Conservation (phyloP, 1,140 invertebrate species). For the Phthorimaea operculella region DNA sequence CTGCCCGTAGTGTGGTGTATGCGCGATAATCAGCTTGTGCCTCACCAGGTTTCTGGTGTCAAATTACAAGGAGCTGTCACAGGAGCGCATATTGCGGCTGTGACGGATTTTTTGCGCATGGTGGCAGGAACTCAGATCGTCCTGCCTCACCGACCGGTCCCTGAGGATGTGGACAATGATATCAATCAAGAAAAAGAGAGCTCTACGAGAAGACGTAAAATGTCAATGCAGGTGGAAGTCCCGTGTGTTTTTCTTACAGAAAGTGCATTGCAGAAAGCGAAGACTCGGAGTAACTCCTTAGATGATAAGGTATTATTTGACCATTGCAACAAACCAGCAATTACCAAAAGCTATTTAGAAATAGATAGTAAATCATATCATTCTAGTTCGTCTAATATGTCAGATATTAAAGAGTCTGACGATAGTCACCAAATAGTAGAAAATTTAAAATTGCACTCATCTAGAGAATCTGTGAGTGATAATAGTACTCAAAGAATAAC, state of each 20-base stretch:
- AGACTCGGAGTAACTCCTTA: slow-evolving; percentile 54
- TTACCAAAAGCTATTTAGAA: slow-evolving; percentile 33
- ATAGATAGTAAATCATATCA: slow-evolving; percentile 28
- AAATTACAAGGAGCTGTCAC: slow-evolving; percentile 71
- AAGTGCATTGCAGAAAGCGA: slow-evolving; percentile 54
- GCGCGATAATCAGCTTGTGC: slow-evolving; percentile 72
- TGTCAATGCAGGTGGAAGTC: slow-evolving; percentile 65
- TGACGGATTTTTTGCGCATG: slow-evolving; percentile 71
- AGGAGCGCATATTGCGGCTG: slow-evolving; percentile 71
- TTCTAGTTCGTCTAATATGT: slow-evolving; percentile 28
- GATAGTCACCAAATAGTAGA: slow-evolving; percentile 26
- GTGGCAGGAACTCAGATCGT: slow-evolving; percentile 70
- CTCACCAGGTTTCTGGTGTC: slow-evolving; percentile 72
- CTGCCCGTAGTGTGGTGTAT: slow-evolving; percentile 73
- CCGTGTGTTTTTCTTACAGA: slow-evolving; percentile 66
- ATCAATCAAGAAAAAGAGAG: slow-evolving; percentile 57
- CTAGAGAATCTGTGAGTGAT: slow-evolving; percentile 22
- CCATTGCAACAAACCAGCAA: slow-evolving; percentile 29
- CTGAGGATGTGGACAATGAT: slow-evolving; percentile 52
- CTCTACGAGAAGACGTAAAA: slow-evolving; percentile 52
- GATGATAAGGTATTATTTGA: slow-evolving; percentile 54
- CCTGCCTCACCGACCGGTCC: slow-evolving; percentile 61
- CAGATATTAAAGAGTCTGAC: slow-evolving; percentile 30
- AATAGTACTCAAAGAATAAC: slow-evolving; percentile 41
- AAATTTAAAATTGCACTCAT: slow-evolving; percentile 21